Conservation (phyloP, 1,140 invertebrate genomes). For the Drosophila sechellia region DNA sequence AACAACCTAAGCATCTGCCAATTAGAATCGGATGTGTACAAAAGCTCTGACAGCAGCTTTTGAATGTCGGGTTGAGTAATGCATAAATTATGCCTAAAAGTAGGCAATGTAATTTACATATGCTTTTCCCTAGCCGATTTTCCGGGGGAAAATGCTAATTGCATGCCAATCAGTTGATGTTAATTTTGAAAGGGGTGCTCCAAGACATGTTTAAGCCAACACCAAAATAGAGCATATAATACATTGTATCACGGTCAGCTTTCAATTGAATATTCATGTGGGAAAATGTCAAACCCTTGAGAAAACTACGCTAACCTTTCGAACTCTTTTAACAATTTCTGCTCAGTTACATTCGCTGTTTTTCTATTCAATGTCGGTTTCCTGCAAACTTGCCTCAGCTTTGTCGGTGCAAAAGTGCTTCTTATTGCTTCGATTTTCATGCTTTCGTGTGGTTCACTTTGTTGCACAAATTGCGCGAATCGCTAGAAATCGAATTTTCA, state of each 20-base stretch:
- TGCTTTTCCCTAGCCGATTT: slow-evolving; percentile 31
- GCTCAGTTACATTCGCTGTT: not conserved
- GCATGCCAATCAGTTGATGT: slow-evolving; percentile 23
- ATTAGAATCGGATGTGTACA: slow-evolving; percentile 7
- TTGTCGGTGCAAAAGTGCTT: slow-evolving; percentile 8
- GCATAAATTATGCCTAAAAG: slow-evolving; percentile 64
- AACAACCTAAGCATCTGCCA: slow-evolving; percentile 15
- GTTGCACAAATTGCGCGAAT: slow-evolving; percentile 64
- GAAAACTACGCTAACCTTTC: not conserved
- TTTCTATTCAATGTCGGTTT: not conserved
- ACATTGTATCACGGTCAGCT: not conserved
- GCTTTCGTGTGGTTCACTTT: slow-evolving; percentile 57
- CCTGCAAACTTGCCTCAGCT: not conserved
- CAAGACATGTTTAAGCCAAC: not conserved
- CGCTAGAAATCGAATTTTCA: slow-evolving; percentile 46
- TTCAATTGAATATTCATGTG: slow-evolving; percentile 6
- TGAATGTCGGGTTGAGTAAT: slow-evolving; percentile 20
- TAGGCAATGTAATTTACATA: slow-evolving; percentile 49
- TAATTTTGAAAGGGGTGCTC: slow-evolving; percentile 9
- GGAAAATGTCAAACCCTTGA: slow-evolving; percentile 19
- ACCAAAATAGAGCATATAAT: not conserved
- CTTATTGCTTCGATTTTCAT: slow-evolving; percentile 16
- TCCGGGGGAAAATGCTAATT: slow-evolving; percentile 42
- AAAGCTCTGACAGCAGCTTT: slow-evolving; percentile 54
- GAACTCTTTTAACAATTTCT: not conserved